These are phyloP conservation scores for Porites divaricata DNA, from an alignment of 92 coral and sea anemone species.

Conservation along the genomic window DNA sequence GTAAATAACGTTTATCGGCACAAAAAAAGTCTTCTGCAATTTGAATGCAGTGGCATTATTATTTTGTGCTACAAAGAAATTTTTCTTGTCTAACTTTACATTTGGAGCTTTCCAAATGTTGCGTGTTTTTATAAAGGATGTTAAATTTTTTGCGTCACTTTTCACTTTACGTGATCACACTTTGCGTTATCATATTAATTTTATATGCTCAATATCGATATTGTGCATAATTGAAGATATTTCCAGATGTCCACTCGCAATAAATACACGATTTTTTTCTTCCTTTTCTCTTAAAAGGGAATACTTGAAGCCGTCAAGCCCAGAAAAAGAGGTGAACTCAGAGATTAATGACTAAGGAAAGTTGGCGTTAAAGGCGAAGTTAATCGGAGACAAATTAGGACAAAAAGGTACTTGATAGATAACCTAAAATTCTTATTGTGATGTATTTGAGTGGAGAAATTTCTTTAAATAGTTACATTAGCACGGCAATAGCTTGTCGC, in stretches of 20 bases:
- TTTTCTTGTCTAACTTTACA: neutral
- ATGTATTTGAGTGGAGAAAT: neutral
- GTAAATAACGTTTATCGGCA: neutral
- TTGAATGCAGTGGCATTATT: neutral
- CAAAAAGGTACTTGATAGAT: neutral
- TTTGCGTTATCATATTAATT: neutral
- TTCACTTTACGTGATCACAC: neutral
- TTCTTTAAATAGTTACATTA: neutral
- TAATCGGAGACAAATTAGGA: neutral
- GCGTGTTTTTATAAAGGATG: neutral
- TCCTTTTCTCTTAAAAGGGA: neutral
- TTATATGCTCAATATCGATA: neutral
- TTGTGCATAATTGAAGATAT: constrained; percentile 3
- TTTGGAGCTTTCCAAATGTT: neutral
- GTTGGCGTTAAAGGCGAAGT: neutral
- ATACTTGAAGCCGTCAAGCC: neutral
- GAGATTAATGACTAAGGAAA: neutral
- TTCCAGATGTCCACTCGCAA: neutral
- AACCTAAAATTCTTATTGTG: neutral
- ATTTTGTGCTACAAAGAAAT: neutral
- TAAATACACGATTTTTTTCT: constrained; percentile 5
- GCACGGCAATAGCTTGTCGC: neutral
- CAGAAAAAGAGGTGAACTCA: neutral
- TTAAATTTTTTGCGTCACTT: neutral
- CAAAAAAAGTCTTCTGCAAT: neutral